Evolutionary conservation across 2,113 vertebrate genomes (phyloP).

Genomic region (Bubo blakistoni): DNA sequence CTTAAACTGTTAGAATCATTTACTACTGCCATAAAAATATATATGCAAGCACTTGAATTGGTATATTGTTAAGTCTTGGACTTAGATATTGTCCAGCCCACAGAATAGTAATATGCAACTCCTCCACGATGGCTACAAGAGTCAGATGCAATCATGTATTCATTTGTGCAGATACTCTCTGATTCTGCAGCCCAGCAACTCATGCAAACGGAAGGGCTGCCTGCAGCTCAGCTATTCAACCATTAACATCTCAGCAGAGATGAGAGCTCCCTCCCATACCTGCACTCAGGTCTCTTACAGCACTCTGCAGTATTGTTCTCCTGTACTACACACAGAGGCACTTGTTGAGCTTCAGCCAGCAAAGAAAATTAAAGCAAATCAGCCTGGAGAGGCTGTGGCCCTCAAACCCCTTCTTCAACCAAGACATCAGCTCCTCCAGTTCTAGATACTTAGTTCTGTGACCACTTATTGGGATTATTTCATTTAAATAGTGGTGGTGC

Average conservation of each 20-base stretch:
- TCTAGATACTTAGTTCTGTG: background rate
- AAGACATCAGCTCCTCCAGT: background rate
- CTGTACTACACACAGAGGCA: background rate
- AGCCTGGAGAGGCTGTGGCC: background rate
- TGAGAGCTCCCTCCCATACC: background rate
- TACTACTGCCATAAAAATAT: background rate
- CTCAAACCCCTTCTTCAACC: background rate
- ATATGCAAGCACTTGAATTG: background rate
- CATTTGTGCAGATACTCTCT: background rate
- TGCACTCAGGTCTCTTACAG: background rate
- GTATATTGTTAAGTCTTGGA: background rate
- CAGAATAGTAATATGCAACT: background rate
- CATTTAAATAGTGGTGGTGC: background rate
- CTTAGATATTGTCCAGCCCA: background rate
- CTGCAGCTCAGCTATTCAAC: background rate
- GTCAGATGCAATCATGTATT: background rate
- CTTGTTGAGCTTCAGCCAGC: background rate
- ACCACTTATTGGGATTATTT: background rate
- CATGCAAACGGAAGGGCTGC: background rate
- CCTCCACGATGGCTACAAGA: accelerated
- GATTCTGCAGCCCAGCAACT: background rate
- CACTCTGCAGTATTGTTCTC: background rate
- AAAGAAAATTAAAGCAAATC: background rate
- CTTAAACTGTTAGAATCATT: background rate
- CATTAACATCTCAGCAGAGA: background rate